A percentile compares a stretch with the other conserved stretches of the same genome.
phyloP scores from a whole-genome alignment of 2,797 vertebrate species.

The Tolypeutes matacus region DNA sequence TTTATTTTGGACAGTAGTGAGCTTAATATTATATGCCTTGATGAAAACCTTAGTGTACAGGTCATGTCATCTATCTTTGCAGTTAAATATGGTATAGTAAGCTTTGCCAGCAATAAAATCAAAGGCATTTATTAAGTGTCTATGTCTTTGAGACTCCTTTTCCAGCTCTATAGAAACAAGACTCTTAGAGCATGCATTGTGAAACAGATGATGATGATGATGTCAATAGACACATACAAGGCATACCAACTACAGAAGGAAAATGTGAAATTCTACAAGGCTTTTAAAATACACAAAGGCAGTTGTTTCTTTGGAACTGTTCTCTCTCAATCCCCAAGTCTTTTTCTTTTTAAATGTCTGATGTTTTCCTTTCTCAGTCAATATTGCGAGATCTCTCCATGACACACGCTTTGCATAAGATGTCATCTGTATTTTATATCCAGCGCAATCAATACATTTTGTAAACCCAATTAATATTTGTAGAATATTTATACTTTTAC shows the following conservation, averaged over 20 bases:
- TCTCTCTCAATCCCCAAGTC: background rate
- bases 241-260: background rate
- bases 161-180: background rate
- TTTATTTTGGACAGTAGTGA: background rate
- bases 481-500: background rate
- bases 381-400: background rate
- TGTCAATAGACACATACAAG: background rate
- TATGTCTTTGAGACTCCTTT: background rate
- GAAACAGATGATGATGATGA: background rate
- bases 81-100: background rate
- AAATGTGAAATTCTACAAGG: background rate
- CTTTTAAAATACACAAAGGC: background rate
- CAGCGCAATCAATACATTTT: background rate
- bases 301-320: background rate
- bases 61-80: background rate
- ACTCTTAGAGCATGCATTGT: constrained; percentile 9
- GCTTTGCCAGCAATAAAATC: constrained; percentile 26
- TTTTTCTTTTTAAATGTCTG: constrained; percentile 15
- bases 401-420: background rate
- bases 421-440: constrained; percentile 17
- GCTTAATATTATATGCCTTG: background rate
- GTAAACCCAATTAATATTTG: background rate
- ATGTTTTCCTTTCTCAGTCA: background rate
- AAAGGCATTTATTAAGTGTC: background rate
- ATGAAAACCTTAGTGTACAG: background rate